Base-by-base conservation (phyloP, 2,888 invertebrate genomes). In the Ctena decussata region DNA sequence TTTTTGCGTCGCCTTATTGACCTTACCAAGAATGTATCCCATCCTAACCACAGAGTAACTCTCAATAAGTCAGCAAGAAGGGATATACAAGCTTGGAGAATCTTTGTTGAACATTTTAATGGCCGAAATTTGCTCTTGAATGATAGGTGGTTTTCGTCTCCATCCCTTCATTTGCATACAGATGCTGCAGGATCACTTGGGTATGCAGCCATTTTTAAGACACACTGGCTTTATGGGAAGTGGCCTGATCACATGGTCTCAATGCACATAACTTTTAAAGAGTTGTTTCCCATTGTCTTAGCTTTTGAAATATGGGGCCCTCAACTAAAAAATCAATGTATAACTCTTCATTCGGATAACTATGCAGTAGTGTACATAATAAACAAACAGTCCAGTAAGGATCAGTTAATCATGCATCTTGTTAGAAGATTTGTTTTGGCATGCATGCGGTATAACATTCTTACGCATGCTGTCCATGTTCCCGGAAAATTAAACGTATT, bases 1-100 rank as follows among this genome's bases (percentile, higher is more conserved):
- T 85, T 82, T 71, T 32, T 77, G 15, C 65, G 78, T 0, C 35
- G 85, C 6, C 57, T 85, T 0, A 75, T 78, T 21, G 72, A 85
- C 49, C 27, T 76, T 21, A 82, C 81, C 24, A 30, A 41, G n/a
- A 35, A 35, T n/a, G 30, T 80, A 2, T 46, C 44, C 15, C 41
- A 15, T 15, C 41, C 84, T 3, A 46, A 74, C 49, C 84, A 84
- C 44, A 44, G 37, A 12, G 80, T 81, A n/a, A 76, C 76, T 41
- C 53, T 84, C 35, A 74, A 60, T n/a, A 77, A 60, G 37, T 74
- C 73, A 35, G 60, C 35, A 18, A 41, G 41, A 41, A 41, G 41
- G 15, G 41, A 41, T 41, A 11, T 41, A 41, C 8, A 6, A 41
- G 41, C 41, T 11, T 41, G 41, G 41, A 11, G 6, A 15, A 6